Conservation (phyloP, 2,888 invertebrate species). For the Timema cristinae region DNA sequence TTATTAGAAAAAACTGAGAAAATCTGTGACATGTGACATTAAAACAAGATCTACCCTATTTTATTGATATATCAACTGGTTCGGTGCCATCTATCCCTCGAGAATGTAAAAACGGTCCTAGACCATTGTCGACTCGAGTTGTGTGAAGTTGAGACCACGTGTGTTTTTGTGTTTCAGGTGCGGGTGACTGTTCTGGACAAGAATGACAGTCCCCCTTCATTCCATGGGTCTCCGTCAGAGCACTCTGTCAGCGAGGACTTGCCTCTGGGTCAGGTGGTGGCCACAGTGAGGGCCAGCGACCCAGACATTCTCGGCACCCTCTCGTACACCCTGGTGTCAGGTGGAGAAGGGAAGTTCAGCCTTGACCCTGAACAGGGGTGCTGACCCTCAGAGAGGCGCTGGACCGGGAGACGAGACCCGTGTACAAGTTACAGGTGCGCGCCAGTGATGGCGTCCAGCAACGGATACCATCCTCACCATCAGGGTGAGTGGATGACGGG, state of each 20-base stretch:
- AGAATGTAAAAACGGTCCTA: no score
- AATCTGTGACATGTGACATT: no score
- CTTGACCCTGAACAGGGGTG: slow-evolving; percentile 69
- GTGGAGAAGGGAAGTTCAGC: slow-evolving; percentile 53
- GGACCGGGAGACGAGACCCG: slow-evolving; percentile 76
- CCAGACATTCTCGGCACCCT: slow-evolving; percentile 79
- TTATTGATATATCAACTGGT: no score
- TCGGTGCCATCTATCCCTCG: no score
- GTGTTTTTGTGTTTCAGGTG: slow-evolving; percentile 59
- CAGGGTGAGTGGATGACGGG: slow-evolving; percentile 57
- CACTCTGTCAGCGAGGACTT: slow-evolving; percentile 82
- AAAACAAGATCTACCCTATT: no score
- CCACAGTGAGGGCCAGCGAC: slow-evolving; percentile 74
- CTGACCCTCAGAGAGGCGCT: slow-evolving; percentile 72
- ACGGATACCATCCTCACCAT: slow-evolving; percentile 74
- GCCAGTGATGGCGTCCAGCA: slow-evolving; percentile 87
- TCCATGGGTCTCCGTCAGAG: slow-evolving; percentile 67
- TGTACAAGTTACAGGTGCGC: slow-evolving; percentile 73
- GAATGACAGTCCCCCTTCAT: slow-evolving; percentile 93
- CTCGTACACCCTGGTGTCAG: slow-evolving; percentile 64
- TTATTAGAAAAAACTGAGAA: no score
- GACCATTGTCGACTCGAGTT: background rate
- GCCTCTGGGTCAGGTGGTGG: slow-evolving; percentile 73
- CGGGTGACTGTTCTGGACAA: slow-evolving; percentile 81
- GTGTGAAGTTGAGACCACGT: background rate